Percentiles rank a stretch among this genome's conserved stretches.
phyloP scores from a whole-genome alignment of 2,113 vertebrate genomes.

The Corythaeola cristata region DNA sequence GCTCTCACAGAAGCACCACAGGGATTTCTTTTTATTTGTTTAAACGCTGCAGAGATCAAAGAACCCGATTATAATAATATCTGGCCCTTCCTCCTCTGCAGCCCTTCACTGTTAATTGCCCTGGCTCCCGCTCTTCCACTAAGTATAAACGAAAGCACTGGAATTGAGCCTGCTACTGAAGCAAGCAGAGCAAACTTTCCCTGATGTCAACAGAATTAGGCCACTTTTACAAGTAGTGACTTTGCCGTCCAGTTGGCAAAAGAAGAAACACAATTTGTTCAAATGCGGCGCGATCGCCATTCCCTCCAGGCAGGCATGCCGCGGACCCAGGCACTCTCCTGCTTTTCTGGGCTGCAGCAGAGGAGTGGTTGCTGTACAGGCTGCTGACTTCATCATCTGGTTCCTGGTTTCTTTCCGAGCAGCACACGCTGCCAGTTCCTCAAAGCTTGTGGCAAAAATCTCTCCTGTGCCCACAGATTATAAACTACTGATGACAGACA shows the following conservation, averaged over 20 bases:
- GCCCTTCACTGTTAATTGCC: slow-evolving; percentile 34
- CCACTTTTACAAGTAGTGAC: slow-evolving; percentile 10
- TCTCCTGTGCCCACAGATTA: neutral
- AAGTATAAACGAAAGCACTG: slow-evolving; percentile 31
- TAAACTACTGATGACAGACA: neutral
- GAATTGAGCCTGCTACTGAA: slow-evolving; percentile 20
- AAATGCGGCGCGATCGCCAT: neutral
- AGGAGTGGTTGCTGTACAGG: neutral
- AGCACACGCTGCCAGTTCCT: neutral
- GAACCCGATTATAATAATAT: slow-evolving; percentile 40
- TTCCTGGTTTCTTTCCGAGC: slow-evolving; percentile 1
- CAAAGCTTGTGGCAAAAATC: neutral
- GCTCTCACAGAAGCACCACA: neutral
- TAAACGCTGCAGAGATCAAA: slow-evolving; percentile 23
- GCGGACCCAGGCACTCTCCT: neutral
- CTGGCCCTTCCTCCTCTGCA: slow-evolving; percentile 5
- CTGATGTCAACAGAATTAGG: slow-evolving; percentile 37
- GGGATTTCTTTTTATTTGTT: slow-evolving; percentile 46
- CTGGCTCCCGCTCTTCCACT: slow-evolving; percentile 17
- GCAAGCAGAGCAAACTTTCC: slow-evolving; percentile 8
- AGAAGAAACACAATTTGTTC: neutral
- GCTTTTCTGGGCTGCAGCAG: neutral
- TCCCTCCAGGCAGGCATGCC: neutral
- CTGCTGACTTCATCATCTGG: slow-evolving; percentile 10
- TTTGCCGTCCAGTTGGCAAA: slow-evolving; percentile 36